Conservation (phyloP, 2,888 invertebrate genomes). For the Ophraella communa region DNA sequence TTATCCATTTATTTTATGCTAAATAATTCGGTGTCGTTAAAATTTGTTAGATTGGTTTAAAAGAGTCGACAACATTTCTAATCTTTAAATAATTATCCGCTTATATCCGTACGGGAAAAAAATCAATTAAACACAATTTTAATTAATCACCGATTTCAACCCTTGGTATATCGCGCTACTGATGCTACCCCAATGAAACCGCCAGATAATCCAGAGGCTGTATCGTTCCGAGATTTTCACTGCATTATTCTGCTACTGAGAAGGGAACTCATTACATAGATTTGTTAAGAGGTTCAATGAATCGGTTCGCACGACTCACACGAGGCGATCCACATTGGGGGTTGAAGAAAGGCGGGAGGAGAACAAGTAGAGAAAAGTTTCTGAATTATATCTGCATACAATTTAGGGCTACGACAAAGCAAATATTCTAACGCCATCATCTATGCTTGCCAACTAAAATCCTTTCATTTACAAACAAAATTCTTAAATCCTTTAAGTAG, state of each 20-base stretch:
- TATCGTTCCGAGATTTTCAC: conserved; percentile 56
- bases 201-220: conserved; percentile 54
- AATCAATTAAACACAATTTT: not conserved
- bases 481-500: too few species aligned
- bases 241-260: conserved; percentile 51
- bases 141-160: not conserved
- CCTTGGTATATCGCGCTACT: conserved; percentile 24
- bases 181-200: conserved; percentile 48
- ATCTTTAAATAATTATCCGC: not conserved
- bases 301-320: conserved; percentile 35
- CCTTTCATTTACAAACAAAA: too few species aligned
- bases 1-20: not conserved
- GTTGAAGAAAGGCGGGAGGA: not conserved
- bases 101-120: not conserved
- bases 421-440: not conserved
- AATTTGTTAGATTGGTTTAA: too few species aligned
- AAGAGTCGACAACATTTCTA: too few species aligned
- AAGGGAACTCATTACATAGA: conserved; percentile 46
- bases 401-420: not conserved
- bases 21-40: not conserved
- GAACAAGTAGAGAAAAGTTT: not conserved
- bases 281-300: conserved; percentile 54
- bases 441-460: too few species aligned
- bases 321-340: not conserved
- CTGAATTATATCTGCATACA: not conserved